Conservation (phyloP, 2,888 invertebrate genomes). For the Sminthurides aquaticus region DNA sequence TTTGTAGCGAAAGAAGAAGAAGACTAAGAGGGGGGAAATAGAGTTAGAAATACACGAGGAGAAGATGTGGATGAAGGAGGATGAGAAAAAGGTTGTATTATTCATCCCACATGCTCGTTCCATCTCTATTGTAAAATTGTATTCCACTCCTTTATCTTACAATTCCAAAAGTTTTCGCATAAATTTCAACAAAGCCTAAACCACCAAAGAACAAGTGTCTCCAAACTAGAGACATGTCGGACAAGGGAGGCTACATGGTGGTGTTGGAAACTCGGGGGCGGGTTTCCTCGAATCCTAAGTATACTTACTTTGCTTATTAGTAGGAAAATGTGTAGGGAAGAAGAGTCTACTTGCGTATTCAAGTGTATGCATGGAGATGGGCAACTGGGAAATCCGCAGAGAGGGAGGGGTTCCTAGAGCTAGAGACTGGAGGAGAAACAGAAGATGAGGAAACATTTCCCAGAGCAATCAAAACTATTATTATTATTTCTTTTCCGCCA, state of each 20-base stretch:
- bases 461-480: constrained; percentile 24
- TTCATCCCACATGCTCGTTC: constrained; percentile 24
- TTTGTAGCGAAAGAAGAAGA: no score
- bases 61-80: constrained; percentile 35
- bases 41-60: constrained; percentile 17
- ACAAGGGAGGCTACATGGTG: no score
- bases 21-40: no score
- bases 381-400: no score
- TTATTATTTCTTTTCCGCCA: not conserved
- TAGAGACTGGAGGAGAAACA: no score
- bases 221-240: not conserved
- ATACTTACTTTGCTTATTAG: no score
- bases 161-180: constrained; percentile 44
- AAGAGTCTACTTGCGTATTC: no score
- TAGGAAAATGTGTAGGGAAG: no score
- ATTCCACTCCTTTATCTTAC: constrained; percentile 43
- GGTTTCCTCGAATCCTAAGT: no score
- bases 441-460: constrained; percentile 10
- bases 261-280: no score
- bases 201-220: constrained; percentile 8
- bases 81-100: not conserved
- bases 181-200: constrained; percentile 36
- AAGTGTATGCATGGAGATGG: no score
- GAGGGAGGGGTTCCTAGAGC: no score
- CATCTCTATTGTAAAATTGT: constrained; percentile 39